A percentile compares a stretch with the other conserved stretches of the same genome.
Conservation (phyloP, 1,140 invertebrate genomes). For the Solenopsis invicta region DNA sequence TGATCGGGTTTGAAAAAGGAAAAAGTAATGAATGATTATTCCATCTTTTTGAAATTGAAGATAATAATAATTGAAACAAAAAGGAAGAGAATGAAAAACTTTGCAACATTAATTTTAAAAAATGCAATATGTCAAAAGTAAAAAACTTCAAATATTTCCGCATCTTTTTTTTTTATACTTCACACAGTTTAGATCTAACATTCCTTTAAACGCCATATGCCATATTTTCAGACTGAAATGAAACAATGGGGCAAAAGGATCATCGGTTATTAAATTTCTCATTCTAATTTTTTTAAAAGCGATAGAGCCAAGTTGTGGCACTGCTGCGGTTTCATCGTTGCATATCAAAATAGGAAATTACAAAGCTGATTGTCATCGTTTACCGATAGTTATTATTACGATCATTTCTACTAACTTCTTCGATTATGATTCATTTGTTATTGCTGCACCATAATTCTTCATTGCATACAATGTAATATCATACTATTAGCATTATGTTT, state of each 20-base stretch:
- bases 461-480: slow-evolving; percentile 28
- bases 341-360: background rate
- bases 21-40: slow-evolving; percentile 8
- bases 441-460: background rate
- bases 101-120: too few species aligned
- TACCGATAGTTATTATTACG: slow-evolving; percentile 4
- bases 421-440: slow-evolving; percentile 11
- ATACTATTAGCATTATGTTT: slow-evolving; percentile 37
- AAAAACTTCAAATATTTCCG: background rate
- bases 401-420: slow-evolving; percentile 24
- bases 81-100: background rate
- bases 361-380: background rate
- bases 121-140: background rate
- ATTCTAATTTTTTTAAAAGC: background rate
- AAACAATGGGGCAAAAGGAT: background rate
- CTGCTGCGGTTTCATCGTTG: background rate
- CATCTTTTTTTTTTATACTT: background rate
- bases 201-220: background rate
- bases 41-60: background rate
- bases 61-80: background rate
- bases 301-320: background rate
- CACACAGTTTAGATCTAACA: background rate
- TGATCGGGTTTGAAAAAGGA: background rate
- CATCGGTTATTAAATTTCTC: background rate
- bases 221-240: background rate